Conservation (phyloP, 1,140 invertebrate genomes). For the Neodiprion pinetum region DNA sequence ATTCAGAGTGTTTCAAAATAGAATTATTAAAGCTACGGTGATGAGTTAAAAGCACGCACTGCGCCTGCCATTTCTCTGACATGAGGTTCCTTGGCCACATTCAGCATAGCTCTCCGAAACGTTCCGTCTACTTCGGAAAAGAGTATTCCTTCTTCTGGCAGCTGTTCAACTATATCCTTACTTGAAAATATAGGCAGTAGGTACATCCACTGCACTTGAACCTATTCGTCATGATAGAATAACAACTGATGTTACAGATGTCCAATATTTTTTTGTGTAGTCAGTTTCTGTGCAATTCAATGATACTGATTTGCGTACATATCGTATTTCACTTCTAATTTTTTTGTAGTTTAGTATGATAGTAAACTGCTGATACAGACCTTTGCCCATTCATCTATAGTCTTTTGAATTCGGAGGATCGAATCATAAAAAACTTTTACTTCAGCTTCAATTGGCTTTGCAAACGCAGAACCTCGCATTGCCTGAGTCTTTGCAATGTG, state of each 20-base stretch:
- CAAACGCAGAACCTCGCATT: constrained; percentile 91
- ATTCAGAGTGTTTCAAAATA: too few species aligned
- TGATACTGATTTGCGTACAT: too few species aligned
- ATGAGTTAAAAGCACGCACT: constrained; percentile 28
- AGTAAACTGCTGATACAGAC: constrained; percentile 55
- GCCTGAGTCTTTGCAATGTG: constrained; percentile 88
- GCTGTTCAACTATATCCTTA: constrained; percentile 91
- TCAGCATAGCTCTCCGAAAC: constrained; percentile 82
- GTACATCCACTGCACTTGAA: constrained; percentile 90
- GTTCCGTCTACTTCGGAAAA: constrained; percentile 79
- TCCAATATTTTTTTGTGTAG: too few species aligned
- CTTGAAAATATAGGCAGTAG: constrained; percentile 92
- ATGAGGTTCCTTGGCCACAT: constrained; percentile 74
- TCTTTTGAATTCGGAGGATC: constrained; percentile 77
- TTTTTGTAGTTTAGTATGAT: constrained; percentile 6
- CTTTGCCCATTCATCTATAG: constrained; percentile 88
- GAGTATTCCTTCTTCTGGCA: constrained; percentile 87
- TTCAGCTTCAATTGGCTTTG: constrained; percentile 86
- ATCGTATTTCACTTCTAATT: not conserved
- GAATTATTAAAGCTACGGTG: not conserved
- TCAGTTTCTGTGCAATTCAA: too few species aligned
- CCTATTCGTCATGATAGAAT: constrained; percentile 26
- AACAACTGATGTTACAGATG: not conserved
- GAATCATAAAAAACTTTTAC: constrained; percentile 84
- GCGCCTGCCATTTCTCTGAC: constrained; percentile 78